Base-by-base conservation (phyloP, 2,113 vertebrate species). In the Pithys albifrons region DNA sequence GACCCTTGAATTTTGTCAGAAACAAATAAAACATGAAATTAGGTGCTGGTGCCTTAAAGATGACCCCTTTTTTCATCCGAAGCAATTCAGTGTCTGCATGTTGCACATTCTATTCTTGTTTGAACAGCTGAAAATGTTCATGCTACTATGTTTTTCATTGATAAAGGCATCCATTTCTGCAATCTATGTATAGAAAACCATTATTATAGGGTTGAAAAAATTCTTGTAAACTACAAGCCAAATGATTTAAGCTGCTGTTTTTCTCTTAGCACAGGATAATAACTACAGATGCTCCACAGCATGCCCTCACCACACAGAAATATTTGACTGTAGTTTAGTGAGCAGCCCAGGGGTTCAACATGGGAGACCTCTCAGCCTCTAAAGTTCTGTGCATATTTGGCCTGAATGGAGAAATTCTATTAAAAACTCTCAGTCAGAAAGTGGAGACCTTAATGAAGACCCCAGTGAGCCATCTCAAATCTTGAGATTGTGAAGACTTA, bases 111-210 rank as follows among this genome's bases (percentile, higher is more conserved):
- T 90, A 11, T 86, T 93, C 57, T 48, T 87, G 29, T 78, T 78
- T 54, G 67, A 86, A 86, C 73, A 91, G 65, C 61, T 88, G 75
- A 88, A 92, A 94, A 72, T 65, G 52, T 61, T 80, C 69, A 45
- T 83, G 5, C 14, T 82, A 33, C 9, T 48, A 72, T 61, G 49
- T 62, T 77, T 88, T 75, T 62, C 17, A 51, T 89, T 89, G 92
- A 95, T 97, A 93, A 91, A 95, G 46, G 88, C 86, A 91, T 93
- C 77, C 17, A 91, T 91, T 95, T 96, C 70, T 94, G 76, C n/a
- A 87, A 58, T 46, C 92, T 96, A 89, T 97, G 83, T 95, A 93
- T 95, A 96, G 96, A 88, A 96, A 95, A 85, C 88, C 55, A 74
- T 82, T 94, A 96, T 96, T 97, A 95, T 1, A 83, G 94, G 96